These are phyloP conservation scores for Lineus longissimus DNA, from an alignment of 1,140 invertebrate species.

Conservation along the genomic window DNA sequence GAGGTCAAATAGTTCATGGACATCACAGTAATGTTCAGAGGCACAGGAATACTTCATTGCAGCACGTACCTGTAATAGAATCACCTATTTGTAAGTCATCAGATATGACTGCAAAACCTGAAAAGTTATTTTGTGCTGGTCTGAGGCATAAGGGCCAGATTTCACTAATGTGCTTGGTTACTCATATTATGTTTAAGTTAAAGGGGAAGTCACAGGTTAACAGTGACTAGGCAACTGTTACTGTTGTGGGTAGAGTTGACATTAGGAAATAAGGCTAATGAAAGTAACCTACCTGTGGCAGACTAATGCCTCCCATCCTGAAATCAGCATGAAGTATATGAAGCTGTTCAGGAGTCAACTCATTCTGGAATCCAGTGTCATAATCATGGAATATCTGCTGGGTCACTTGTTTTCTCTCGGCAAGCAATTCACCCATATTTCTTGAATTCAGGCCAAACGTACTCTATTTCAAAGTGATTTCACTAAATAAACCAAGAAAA, in stretches of 20 bases:
- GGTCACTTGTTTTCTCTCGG: constrained; percentile 24
- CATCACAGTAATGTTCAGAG: constrained; percentile 24
- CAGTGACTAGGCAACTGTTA: no score
- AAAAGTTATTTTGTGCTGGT: neutral
- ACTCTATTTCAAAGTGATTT: neutral
- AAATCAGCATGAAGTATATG: constrained; percentile 42
- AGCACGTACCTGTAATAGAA: constrained; percentile 32
- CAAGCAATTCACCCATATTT: constrained; percentile 31
- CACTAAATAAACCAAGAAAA: no score
- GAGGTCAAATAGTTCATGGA: constrained; percentile 37
- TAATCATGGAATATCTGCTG: constrained; percentile 35
- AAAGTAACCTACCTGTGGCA: constrained; percentile 42
- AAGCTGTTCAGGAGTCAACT: constrained; percentile 33
- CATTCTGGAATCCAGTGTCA: constrained; percentile 30
- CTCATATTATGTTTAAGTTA: no score
- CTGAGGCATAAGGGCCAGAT: no score
- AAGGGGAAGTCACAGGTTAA: no score
- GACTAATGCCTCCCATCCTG: constrained; percentile 46
- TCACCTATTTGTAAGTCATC: constrained; percentile 31
- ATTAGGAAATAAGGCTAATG: no score
- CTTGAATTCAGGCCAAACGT: no score
- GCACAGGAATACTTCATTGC: constrained; percentile 44
- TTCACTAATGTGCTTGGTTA: no score
- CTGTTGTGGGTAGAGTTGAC: no score
- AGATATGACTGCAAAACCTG: neutral